Evolutionary conservation across 2,797 vertebrate genomes (phyloP).

Genomic region (Amniataba percoides): DNA sequence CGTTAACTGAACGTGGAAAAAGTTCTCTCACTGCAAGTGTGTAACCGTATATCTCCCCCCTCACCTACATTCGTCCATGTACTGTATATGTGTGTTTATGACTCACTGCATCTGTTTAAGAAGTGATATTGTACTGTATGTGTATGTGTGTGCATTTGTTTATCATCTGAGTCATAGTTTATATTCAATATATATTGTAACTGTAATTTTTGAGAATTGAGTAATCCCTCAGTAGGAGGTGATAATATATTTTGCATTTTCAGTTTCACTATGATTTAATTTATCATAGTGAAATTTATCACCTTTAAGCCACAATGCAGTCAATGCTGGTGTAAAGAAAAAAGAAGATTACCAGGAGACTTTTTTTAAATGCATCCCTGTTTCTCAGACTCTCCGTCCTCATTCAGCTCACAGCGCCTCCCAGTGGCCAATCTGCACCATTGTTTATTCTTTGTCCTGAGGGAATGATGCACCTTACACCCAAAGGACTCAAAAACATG

Average conservation of each 20-base stretch:
- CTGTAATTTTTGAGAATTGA: conserved; percentile 50
- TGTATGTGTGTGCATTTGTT: conserved; percentile 62
- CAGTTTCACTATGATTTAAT: conserved; percentile 51
- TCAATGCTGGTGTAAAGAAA: not conserved
- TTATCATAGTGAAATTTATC: conserved; percentile 67
- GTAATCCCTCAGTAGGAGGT: conserved; percentile 42
- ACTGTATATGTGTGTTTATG: conserved; percentile 67
- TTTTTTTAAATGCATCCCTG: not conserved
- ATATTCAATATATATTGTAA: conserved; percentile 37
- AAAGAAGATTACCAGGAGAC: not conserved
- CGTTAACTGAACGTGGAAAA: conserved; percentile 50
- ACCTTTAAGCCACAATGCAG: not conserved
- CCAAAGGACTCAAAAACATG: conserved; percentile 14
- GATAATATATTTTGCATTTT: conserved; percentile 50
- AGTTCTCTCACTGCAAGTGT: conserved; percentile 53
- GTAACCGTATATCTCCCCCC: conserved; percentile 31
- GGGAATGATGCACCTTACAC: conserved; percentile 26
- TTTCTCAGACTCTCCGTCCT: not conserved
- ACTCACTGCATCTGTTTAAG: conserved; percentile 32
- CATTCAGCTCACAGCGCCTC: conserved; percentile 45
- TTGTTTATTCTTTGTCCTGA: conserved; percentile 4
- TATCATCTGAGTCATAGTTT: conserved; percentile 64
- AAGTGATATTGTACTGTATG: conserved; percentile 65
- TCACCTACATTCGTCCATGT: conserved; percentile 58
- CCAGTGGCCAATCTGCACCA: conserved; percentile 43